Evolutionary conservation across 2,888 invertebrate species (phyloP), one percentile per base, ranked within the genome.

Genomic region (Cenopis cana): DNA sequence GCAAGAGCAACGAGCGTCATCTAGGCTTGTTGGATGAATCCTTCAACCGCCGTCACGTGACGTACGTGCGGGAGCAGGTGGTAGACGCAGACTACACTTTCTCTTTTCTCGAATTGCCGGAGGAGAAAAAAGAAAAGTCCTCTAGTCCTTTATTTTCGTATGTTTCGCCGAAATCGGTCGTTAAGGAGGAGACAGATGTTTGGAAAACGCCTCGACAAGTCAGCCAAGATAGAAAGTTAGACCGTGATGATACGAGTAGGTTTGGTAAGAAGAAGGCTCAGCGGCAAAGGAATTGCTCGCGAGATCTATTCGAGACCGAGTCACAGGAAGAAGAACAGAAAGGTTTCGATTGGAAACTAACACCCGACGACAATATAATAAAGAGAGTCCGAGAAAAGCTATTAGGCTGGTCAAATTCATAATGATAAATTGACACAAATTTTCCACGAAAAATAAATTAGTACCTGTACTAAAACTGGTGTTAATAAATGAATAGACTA

Each of bases 141-240:
- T 90, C 92, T 52, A 90, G 89, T 77, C 87, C 90, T 8, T 85
- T 90, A 72, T 92, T 92, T 81, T 90, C 91, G 6, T 91, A 88
- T 78, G 89, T 89, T 74, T 88, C 91, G 2, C 85, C 85, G 11
- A 85, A 83, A 68, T 75, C 81, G 69, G 71, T 82, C 20, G 18
- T 78, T n/a, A 85, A 86, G 6, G 74, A 75, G 10, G 81, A 81
- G 9, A 80, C 82, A 10, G 79, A 79, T 18, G 70, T 79, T 8
- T 89, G 88, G 88, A 90, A 89, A 76, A 87, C 87, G 4, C 85
- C 89, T 5, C 82, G 81, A 59, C 74, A 80, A 8, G 18, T 60
- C 20, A 77, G 75, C 18, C 78, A 77, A n/a, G 74, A 72, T 9
- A 82, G 62, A 69, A 78, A 67, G 29, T 55, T 70, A 5, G 73